Conservation (phyloP, 2,888 invertebrate species). For the Mesochorus sp. region DNA sequence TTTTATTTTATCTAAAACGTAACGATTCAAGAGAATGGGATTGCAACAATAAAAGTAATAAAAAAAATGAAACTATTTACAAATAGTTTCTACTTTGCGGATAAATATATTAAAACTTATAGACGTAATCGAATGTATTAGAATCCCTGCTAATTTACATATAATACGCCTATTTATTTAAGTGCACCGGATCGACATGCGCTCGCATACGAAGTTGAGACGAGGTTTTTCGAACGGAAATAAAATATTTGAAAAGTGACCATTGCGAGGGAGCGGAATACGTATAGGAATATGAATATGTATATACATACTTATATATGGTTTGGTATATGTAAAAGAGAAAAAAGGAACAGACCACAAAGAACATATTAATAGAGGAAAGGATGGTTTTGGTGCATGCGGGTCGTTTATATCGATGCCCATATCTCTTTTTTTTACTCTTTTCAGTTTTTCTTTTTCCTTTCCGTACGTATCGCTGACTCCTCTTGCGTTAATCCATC, state of each 20-base stretch:
- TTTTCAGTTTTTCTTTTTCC: slow-evolving; percentile 26
- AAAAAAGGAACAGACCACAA: slow-evolving; percentile 17
- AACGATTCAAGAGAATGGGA: too few relatives aligned
- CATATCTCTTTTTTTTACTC: slow-evolving; percentile 30
- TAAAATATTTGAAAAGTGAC: slow-evolving; percentile 79
- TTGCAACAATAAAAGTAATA: too few relatives aligned
- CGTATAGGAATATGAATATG: background rate
- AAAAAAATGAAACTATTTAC: too few relatives aligned
- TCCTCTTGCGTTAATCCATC: slow-evolving; percentile 73
- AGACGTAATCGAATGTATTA: too few relatives aligned
- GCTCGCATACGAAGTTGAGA: too few relatives aligned
- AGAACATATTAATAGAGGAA: background rate
- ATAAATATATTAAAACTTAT: too few relatives aligned
- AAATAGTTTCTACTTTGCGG: too few relatives aligned
- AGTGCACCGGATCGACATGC: too few relatives aligned
- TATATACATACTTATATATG: background rate
- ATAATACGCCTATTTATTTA: too few relatives aligned
- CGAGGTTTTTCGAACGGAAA: slow-evolving; percentile 75
- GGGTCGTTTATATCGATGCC: slow-evolving; percentile 47
- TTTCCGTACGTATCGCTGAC: slow-evolving; percentile 53
- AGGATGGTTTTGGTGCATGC: slow-evolving; percentile 41
- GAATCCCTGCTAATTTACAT: too few relatives aligned
- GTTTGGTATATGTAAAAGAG: too few relatives aligned
- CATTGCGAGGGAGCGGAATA: slow-evolving; percentile 41
- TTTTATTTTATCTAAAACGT: too few relatives aligned